Evolutionary conservation across 2,888 invertebrate species (phyloP), one percentile per base, ranked within the genome.

Genomic region (Petrolisthes cinctipes): DNA sequence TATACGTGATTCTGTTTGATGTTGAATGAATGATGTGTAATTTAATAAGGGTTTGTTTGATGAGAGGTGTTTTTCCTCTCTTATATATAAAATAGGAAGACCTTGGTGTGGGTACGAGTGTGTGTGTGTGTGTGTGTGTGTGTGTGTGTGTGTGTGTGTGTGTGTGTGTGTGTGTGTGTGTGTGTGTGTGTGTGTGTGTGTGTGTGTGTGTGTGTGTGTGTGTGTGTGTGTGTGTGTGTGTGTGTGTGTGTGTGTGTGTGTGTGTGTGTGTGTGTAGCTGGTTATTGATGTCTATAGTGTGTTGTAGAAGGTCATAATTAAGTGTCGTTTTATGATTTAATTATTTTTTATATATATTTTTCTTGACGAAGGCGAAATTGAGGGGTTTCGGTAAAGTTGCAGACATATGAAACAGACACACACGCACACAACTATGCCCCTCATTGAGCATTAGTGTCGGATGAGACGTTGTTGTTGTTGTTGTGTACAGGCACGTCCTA

Each of bases 81-180:
- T 68, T 20, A 7, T 68, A 20, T 17, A 68, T 4, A n/a, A 11
- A 61, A 61, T 7, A 14, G 66, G 7, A 61, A 11, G 66, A 14
- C 14, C 9, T 61, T 7, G 7, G 66, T 68, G 68, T 68, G 68
- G 14, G 68, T 68, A n/a, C n/a, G 68, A 17, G 68, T 68, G 68
- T 68, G 68, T 68, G 68, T 68, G 68, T 68, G 68, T 68, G 68
- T 68, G 68, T 68, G 68, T 68, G 68, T 71, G 71, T 71, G 71
- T 71, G 71, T 71, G 71, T 71, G 71, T 71, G 71, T 71, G 71
- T 71, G 17, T 71, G 17, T 71, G 71, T 71, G 71, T 71, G 71
- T 71, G 71, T 71, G 71, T 71, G 71, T 71, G 71, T 71, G 71
- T 71, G 71, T 71, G 71, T 71, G 71, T 71, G 71, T 71, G 71